phyloP scores from a whole-genome alignment of 2,888 invertebrate genomes.

The Apodemia zela region DNA sequence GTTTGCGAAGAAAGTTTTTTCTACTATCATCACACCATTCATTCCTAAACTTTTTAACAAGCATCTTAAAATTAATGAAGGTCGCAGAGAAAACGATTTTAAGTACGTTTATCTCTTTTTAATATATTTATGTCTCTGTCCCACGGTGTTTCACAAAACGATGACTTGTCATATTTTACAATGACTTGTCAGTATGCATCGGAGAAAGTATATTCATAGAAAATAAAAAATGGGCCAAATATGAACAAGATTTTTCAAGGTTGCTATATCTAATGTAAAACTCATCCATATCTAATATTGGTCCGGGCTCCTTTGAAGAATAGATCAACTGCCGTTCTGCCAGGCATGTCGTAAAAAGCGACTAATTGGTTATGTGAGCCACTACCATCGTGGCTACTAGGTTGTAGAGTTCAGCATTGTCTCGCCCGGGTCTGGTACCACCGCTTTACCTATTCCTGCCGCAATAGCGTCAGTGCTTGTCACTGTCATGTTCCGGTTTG shows the following conservation, averaged over 20 bases:
- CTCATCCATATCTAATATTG: neutral
- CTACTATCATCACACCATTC: slow-evolving; percentile 3
- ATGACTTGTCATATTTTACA: slow-evolving; percentile 6
- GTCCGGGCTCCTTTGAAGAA: no score
- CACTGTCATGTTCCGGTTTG: no score
- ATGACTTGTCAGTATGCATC: neutral
- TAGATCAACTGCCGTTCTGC: no score
- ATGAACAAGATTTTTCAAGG: neutral
- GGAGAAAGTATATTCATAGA: slow-evolving; percentile 10
- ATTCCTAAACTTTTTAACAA: slow-evolving; percentile 4
- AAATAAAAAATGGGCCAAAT: slow-evolving; percentile 9
- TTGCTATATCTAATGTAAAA: no score
- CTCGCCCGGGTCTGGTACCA: no score
- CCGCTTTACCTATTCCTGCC: no score
- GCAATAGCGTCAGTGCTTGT: no score
- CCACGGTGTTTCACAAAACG: neutral
- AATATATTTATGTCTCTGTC: neutral
- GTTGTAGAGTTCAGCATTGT: no score
- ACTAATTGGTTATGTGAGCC: no score
- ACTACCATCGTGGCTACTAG: no score
- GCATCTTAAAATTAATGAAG: slow-evolving; percentile 7
- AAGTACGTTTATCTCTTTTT: slow-evolving; percentile 9
- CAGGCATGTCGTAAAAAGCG: no score
- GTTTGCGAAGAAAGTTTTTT: slow-evolving; percentile 4
- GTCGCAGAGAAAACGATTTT: slow-evolving; percentile 4